These are phyloP conservation scores for Petrophora chlorosata DNA, from an alignment of 2,888 invertebrate species.

Conservation along the genomic window DNA sequence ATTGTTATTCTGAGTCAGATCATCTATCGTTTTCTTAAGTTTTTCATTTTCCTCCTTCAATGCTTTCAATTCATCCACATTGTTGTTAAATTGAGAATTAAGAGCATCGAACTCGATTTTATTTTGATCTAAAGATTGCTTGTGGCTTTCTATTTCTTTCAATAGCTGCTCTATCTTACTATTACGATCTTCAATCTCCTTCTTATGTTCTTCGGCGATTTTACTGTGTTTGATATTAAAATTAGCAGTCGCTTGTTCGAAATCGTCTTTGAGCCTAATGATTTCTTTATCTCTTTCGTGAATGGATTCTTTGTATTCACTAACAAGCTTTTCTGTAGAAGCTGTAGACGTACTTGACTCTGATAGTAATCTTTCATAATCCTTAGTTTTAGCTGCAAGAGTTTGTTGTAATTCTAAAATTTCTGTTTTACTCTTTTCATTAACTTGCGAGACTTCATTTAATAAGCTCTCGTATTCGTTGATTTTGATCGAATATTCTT, in stretches of 20 bases:
- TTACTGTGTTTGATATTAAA: constrained; percentile 78
- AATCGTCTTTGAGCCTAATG: constrained; percentile 77
- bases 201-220: constrained; percentile 78
- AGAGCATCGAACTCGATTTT: constrained; percentile 75
- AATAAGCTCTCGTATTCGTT: constrained; percentile 75
- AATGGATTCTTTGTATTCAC: constrained; percentile 76
- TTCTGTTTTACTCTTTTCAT: constrained; percentile 71
- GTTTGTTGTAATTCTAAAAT: constrained; percentile 69
- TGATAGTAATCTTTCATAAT: constrained; percentile 65
- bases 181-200: constrained; percentile 79
- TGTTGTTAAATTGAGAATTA: constrained; percentile 73
- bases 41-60: constrained; percentile 74
- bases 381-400: constrained; percentile 67
- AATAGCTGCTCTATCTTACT: constrained; percentile 76
- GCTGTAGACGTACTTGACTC: constrained; percentile 64
- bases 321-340: constrained; percentile 70
- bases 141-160: constrained; percentile 76
- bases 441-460: constrained; percentile 70
- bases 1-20: constrained; percentile 65
- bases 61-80: constrained; percentile 68
- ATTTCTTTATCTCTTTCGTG: constrained; percentile 83
- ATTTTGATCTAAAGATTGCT: constrained; percentile 72
- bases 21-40: constrained; percentile 67
- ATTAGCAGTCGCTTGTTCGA: constrained; percentile 73
- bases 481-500: constrained; percentile 69